Percentiles rank a stretch among this genome's conserved stretches.
Conservation (phyloP, 2,888 invertebrate genomes). For the Zaprionus bogoriensis region DNA sequence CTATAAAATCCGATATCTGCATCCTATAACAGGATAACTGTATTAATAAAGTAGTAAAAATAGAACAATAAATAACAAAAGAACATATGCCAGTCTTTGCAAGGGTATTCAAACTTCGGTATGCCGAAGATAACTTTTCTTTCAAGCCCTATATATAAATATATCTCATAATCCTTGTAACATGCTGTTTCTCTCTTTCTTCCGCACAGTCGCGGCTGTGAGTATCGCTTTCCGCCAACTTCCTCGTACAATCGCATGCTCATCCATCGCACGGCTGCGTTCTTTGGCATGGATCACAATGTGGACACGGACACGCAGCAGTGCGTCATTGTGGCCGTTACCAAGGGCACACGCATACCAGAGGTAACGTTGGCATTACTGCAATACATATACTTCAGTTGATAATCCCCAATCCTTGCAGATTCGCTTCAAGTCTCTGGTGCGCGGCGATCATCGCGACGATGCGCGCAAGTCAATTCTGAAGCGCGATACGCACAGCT, state of each 20-base stretch:
- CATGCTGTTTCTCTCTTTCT: background rate
- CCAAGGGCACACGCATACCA: constrained; percentile 83
- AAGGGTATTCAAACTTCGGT: no score
- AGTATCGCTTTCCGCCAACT: constrained; percentile 95
- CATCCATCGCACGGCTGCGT: constrained; percentile 96
- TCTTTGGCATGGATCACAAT: constrained; percentile 97
- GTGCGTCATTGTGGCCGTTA: constrained; percentile 93
- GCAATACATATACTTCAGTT: background rate
- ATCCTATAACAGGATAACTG: no score
- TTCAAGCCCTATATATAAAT: no score
- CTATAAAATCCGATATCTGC: no score
- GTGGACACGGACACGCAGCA: constrained; percentile 91
- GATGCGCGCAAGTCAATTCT: constrained; percentile 90
- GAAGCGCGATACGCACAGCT: constrained; percentile 91
- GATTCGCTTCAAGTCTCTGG: constrained; percentile 88
- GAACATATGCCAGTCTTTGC: no score
- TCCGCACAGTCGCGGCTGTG: constrained; percentile 85
- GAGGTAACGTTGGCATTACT: no score
- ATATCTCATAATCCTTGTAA: no score
- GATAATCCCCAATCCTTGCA: constrained; percentile 69
- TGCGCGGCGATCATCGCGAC: constrained; percentile 87
- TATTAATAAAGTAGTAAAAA: no score
- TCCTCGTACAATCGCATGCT: constrained; percentile 98
- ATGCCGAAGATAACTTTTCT: no score
- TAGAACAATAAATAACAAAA: no score